Conservation (phyloP, 2,888 invertebrate species). For the Luffia ferchaultella region DNA sequence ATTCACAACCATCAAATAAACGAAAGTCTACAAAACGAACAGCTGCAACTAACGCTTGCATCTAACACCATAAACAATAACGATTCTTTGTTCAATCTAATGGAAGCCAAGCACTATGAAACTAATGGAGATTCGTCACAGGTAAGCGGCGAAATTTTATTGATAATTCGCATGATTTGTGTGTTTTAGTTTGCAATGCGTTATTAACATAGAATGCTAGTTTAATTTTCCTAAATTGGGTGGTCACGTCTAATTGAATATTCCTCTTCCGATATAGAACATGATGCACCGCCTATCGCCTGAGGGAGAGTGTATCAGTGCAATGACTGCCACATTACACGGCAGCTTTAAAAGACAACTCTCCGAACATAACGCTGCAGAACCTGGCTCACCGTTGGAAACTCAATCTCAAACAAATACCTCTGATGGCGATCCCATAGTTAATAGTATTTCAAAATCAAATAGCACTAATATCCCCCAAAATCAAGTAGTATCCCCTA, state of each 20-base stretch:
- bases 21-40: conserved; percentile 52
- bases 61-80: conserved; percentile 58
- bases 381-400: conserved; percentile 49
- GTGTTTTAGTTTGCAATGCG: neutral
- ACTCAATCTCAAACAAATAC: conserved; percentile 48
- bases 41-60: conserved; percentile 61
- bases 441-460: conserved; percentile 48
- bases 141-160: conserved; percentile 30
- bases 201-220: neutral
- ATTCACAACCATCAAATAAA: conserved; percentile 61
- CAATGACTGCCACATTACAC: conserved; percentile 71
- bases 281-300: conserved; percentile 76
- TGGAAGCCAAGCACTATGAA: conserved; percentile 39
- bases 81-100: conserved; percentile 40
- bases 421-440: conserved; percentile 44
- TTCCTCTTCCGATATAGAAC: conserved; percentile 60
- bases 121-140: conserved; percentile 43
- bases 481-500: conserved; percentile 56
- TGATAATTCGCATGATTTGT: neutral
- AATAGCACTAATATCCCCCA: conserved; percentile 37
- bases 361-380: conserved; percentile 46
- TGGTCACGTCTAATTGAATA: conserved; percentile 1
- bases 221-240: neutral
- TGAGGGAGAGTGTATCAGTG: conserved; percentile 70
- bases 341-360: conserved; percentile 70